Conservation (phyloP, 2,888 invertebrate genomes). For the Fragum whitleyi region DNA sequence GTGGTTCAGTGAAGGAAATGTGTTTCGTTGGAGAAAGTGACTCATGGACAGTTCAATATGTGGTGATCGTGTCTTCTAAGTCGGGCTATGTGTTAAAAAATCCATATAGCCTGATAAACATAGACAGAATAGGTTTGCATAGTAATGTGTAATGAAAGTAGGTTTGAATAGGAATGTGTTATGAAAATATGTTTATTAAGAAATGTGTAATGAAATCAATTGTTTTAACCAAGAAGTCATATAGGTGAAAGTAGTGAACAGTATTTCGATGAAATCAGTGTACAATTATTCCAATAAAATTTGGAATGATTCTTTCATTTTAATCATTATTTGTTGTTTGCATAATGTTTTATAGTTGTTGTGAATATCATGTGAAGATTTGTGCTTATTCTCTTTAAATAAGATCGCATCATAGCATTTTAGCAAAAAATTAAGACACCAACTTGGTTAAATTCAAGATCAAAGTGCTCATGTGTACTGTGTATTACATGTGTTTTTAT, state of each 20-base stretch:
- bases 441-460: background rate
- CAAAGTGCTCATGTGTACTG: conserved; percentile 23
- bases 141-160: background rate
- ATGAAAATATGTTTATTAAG: too few relatives aligned
- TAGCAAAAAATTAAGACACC: background rate
- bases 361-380: conserved; percentile 29
- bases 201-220: background rate
- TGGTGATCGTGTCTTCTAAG: background rate
- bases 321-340: background rate
- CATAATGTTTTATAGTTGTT: conserved; percentile 23
- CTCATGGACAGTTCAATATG: background rate
- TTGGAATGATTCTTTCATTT: background rate
- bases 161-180: background rate
- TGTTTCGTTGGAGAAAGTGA: background rate
- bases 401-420: conserved; percentile 2
- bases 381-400: conserved; percentile 7
- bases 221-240: background rate
- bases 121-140: background rate
- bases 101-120: background rate
- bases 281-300: background rate
- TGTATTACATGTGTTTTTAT: conserved; percentile 5
- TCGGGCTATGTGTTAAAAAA: background rate
- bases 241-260: background rate
- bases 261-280: background rate
- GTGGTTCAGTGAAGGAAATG: background rate